phyloP scores from a whole-genome alignment of 2,888 invertebrate genomes.

The Oxycera nigricornis region DNA sequence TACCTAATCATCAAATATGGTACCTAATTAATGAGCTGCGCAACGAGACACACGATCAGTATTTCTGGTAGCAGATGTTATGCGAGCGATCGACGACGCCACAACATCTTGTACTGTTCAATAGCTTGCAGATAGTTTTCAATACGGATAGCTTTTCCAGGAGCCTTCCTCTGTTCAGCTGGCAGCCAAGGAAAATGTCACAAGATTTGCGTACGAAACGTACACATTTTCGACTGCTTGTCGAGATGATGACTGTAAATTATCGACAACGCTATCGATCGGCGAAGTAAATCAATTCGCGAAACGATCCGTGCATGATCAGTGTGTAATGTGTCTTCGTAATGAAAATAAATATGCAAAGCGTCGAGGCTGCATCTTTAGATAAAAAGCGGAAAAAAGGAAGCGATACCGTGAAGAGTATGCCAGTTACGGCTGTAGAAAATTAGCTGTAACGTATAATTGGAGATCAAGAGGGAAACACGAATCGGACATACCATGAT shows the following conservation, averaged over 20 bases:
- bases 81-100: background rate
- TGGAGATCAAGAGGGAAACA: too few relatives aligned
- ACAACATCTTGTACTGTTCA: background rate
- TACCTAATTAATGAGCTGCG: slow-evolving; percentile 22
- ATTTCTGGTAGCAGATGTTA: background rate
- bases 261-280: slow-evolving; percentile 40
- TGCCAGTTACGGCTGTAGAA: too few relatives aligned
- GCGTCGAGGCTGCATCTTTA: too few relatives aligned
- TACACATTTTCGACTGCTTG: background rate
- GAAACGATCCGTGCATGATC: slow-evolving; percentile 1
- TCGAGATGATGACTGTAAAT: slow-evolving; percentile 42
- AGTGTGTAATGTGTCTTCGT: background rate
- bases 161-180: too few relatives aligned
- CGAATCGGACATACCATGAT: too few relatives aligned
- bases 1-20: slow-evolving; percentile 6
- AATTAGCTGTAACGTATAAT: too few relatives aligned
- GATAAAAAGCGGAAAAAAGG: too few relatives aligned
- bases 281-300: slow-evolving; percentile 40
- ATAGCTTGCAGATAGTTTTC: slow-evolving; percentile 2
- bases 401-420: too few relatives aligned
- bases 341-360: background rate
- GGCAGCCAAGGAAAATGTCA: slow-evolving; percentile 34
- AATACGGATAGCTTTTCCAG: background rate
- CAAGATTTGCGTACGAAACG: slow-evolving; percentile 41
- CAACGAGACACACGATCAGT: slow-evolving; percentile 5